Evolutionary conservation across 2,888 invertebrate genomes (phyloP).

Genomic region (Drosophila meridionalis): DNA sequence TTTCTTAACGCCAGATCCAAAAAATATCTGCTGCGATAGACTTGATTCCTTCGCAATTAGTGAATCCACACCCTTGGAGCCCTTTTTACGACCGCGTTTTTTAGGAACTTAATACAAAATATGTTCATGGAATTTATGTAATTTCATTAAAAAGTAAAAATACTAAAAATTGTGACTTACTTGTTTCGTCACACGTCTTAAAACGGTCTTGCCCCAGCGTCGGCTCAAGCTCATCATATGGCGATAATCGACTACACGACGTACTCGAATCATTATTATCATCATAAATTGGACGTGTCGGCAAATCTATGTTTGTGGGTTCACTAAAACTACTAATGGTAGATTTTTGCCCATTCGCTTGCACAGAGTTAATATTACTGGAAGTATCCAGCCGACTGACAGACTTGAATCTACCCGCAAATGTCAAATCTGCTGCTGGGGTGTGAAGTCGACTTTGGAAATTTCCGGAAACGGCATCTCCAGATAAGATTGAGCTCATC

Average conservation of each 20-base stretch:
- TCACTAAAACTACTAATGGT: slow-evolving; percentile 10
- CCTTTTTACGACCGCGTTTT: slow-evolving; percentile 84
- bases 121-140: slow-evolving; percentile 5
- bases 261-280: slow-evolving; percentile 75
- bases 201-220: slow-evolving; percentile 45
- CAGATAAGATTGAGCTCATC: slow-evolving; percentile 80
- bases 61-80: slow-evolving; percentile 84
- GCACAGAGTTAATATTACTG: slow-evolving; percentile 21
- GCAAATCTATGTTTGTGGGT: slow-evolving; percentile 15
- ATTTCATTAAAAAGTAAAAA: background rate
- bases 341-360: slow-evolving; percentile 29
- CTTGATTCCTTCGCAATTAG: slow-evolving; percentile 81
- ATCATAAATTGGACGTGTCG: slow-evolving; percentile 36
- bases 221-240: slow-evolving; percentile 68
- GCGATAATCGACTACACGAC: slow-evolving; percentile 76
- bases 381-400: slow-evolving; percentile 43
- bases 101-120: slow-evolving; percentile 65
- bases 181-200: slow-evolving; percentile 52
- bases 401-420: slow-evolving; percentile 83
- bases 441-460: slow-evolving; percentile 41
- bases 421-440: slow-evolving; percentile 77
- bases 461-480: slow-evolving; percentile 47
- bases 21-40: slow-evolving; percentile 80
- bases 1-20: slow-evolving; percentile 82
- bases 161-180: slow-evolving; percentile 19